These are phyloP conservation scores for Drosophila formosana DNA, from an alignment of 2,888 invertebrate species.

Conservation along the genomic window DNA sequence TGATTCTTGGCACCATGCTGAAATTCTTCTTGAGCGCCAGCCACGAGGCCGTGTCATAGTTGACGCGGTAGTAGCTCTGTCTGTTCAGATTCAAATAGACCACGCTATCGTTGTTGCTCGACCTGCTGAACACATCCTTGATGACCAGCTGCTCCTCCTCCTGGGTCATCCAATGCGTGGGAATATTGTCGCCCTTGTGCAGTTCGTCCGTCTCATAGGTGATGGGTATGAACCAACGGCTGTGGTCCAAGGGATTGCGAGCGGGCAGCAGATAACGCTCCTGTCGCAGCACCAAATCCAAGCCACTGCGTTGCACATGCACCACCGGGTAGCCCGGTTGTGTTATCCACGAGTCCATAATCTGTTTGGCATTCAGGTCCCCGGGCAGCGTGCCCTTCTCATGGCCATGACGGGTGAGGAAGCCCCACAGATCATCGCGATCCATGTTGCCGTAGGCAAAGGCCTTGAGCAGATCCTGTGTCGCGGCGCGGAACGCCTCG, in stretches of 20 bases:
- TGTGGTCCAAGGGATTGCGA: constrained; percentile 77
- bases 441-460: constrained; percentile 88
- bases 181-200: constrained; percentile 79
- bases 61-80: constrained; percentile 88
- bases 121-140: constrained; percentile 76
- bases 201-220: constrained; percentile 83
- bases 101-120: constrained; percentile 74
- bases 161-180: constrained; percentile 83
- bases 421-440: constrained; percentile 88
- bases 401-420: constrained; percentile 87
- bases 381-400: constrained; percentile 82
- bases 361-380: constrained; percentile 86
- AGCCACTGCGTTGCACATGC: constrained; percentile 85
- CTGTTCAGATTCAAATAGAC: constrained; percentile 86
- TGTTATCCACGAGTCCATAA: constrained; percentile 90
- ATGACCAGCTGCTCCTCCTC: constrained; percentile 79
- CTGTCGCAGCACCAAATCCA: constrained; percentile 79
- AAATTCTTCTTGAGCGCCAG: constrained; percentile 86
- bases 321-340: constrained; percentile 90
- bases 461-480: constrained; percentile 86
- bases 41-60: constrained; percentile 89
- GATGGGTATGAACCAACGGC: constrained; percentile 84
- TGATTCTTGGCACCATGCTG: constrained; percentile 87
- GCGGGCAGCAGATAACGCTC: constrained; percentile 83
- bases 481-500: constrained; percentile 86